These are phyloP conservation scores for Drosophila parvula DNA, from an alignment of 1,140 invertebrate genomes.

Conservation along the genomic window DNA sequence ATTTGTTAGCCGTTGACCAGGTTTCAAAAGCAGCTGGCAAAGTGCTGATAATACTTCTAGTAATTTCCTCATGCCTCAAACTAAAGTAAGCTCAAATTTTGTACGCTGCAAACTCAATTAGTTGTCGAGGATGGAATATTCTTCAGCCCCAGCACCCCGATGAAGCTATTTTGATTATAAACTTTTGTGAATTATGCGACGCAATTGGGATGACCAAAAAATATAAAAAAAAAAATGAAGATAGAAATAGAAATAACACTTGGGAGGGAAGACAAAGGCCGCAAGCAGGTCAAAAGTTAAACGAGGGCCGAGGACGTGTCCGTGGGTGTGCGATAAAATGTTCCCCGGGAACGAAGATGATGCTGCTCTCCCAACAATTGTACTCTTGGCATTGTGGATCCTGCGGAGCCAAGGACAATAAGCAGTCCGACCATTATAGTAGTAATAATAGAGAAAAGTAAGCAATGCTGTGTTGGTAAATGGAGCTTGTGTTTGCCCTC, in stretches of 20 bases:
- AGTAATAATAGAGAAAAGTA: slow-evolving; percentile 59
- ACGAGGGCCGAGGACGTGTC: slow-evolving; percentile 52
- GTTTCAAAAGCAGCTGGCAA: slow-evolving; percentile 28
- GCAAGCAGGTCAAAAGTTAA: slow-evolving; percentile 52
- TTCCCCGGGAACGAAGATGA: slow-evolving; percentile 26
- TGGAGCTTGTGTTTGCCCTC: slow-evolving; percentile 29
- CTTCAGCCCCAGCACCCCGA: neutral
- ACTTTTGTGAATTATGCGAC: slow-evolving; percentile 69
- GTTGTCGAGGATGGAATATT: slow-evolving; percentile 20
- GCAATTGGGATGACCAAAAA: slow-evolving; percentile 33
- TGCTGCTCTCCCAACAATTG: slow-evolving; percentile 55
- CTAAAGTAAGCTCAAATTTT: slow-evolving; percentile 30
- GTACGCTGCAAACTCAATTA: slow-evolving; percentile 65
- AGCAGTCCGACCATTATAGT: slow-evolving; percentile 45
- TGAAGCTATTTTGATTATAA: slow-evolving; percentile 56
- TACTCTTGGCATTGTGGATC: slow-evolving; percentile 58
- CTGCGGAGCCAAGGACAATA: slow-evolving; percentile 56
- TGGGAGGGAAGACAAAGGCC: slow-evolving; percentile 36
- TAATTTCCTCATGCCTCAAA: slow-evolving; percentile 16
- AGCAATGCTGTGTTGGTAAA: slow-evolving; percentile 38
- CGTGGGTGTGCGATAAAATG: slow-evolving; percentile 63
- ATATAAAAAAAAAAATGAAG: slow-evolving; percentile 6
- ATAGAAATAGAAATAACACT: slow-evolving; percentile 28
- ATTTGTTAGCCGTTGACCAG: slow-evolving; percentile 29
- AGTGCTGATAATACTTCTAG: slow-evolving; percentile 25